A percentile compares a stretch with the other conserved stretches of the same genome.
Evolutionary conservation across 2,888 invertebrate species (phyloP).

Genomic region (Hypselothyrea guttata): DNA sequence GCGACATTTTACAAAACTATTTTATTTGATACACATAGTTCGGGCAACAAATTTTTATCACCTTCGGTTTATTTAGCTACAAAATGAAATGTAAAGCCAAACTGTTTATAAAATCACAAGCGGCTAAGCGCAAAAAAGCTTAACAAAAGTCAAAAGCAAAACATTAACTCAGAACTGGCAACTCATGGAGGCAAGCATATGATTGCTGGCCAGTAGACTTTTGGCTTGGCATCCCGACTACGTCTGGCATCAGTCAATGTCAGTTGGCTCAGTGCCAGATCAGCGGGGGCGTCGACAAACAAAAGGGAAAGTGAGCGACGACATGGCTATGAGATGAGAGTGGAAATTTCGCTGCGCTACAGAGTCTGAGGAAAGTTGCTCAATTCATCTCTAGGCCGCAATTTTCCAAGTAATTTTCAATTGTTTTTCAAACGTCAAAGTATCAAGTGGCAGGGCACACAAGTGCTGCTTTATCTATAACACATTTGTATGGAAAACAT

Average conservation of each 20-base stretch:
- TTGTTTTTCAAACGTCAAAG: slow-evolving; percentile 41
- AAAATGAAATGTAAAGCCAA: slow-evolving; percentile 28
- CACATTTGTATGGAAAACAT: slow-evolving; percentile 47
- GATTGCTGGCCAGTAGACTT: slow-evolving; percentile 2
- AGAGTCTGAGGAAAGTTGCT: slow-evolving; percentile 29
- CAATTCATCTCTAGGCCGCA: slow-evolving; percentile 13
- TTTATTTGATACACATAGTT: slow-evolving; percentile 50
- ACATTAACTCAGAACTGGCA: slow-evolving; percentile 56
- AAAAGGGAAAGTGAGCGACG: slow-evolving; percentile 58
- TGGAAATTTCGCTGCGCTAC: slow-evolving; percentile 33
- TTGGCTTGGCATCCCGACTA: slow-evolving; percentile 10
- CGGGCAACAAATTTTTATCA: slow-evolving; percentile 44
- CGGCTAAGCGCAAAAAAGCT: slow-evolving; percentile 40
- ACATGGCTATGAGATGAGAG: slow-evolving; percentile 25
- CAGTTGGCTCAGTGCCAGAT: slow-evolving; percentile 75
- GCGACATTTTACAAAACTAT: slow-evolving; percentile 32
- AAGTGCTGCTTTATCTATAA: slow-evolving; percentile 17
- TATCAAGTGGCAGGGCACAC: slow-evolving; percentile 51
- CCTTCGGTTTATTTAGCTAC: slow-evolving; percentile 35
- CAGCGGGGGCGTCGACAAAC: slow-evolving; percentile 47
- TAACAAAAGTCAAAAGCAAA: slow-evolving; percentile 51
- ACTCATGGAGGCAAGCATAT: slow-evolving; percentile 25
- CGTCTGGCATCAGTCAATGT: slow-evolving; percentile 79
- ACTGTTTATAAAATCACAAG: slow-evolving; percentile 60
- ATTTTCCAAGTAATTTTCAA: slow-evolving; percentile 35